Base-by-base conservation (phyloP, 1,140 invertebrate species). In the Drosophila subobscura region DNA sequence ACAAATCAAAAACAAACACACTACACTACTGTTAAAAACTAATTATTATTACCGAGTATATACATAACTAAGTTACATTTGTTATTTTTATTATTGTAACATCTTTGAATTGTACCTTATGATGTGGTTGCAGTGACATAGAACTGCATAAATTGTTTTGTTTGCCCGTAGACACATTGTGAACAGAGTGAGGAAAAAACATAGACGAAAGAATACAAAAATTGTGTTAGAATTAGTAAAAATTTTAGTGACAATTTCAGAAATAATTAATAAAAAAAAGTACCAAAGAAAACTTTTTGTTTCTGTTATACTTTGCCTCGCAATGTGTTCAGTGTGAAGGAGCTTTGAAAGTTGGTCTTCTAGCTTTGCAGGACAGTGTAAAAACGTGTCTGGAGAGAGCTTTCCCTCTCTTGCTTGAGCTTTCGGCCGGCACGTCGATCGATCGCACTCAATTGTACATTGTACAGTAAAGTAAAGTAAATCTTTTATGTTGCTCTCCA, bases 231-330 rank as follows among this genome's bases (percentile, higher is more conserved):
- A 78, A 56, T 55, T 88, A 86, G 83, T 50, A 78, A 65, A 53
- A 86, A 72, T 81, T 85, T 86, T 81, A 86, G 81, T 78, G 61
- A 78, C 78, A 88, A 73, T 83, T 85, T 81, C 73, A 44, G 63
- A 78, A 79, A 58, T 88, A 77, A 86, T 63, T 77, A 77, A 80
- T 63, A 86, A 81, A 88, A 85, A 84, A 83, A 81, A 84, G 74
- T 88, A 88, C 83, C 83, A 88, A 86, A 86, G 83, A 86, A 86
- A 64, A 52, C 16, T 20, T 1, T 0, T 2, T 10, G 10, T n/a
- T 5, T 25, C 53, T 23, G 10, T 50, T 49, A 4, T 42, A 33
- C 33, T 51, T n/a, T 5, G 5, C 0, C 33, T 12, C 12, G 1
- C 1, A 33, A 6, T 14, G 6, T 40, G 3, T 7, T 16, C 5